These are phyloP conservation scores for Dendrocincla fuliginosa DNA, from an alignment of 2,797 vertebrate species.

Conservation along the genomic window DNA sequence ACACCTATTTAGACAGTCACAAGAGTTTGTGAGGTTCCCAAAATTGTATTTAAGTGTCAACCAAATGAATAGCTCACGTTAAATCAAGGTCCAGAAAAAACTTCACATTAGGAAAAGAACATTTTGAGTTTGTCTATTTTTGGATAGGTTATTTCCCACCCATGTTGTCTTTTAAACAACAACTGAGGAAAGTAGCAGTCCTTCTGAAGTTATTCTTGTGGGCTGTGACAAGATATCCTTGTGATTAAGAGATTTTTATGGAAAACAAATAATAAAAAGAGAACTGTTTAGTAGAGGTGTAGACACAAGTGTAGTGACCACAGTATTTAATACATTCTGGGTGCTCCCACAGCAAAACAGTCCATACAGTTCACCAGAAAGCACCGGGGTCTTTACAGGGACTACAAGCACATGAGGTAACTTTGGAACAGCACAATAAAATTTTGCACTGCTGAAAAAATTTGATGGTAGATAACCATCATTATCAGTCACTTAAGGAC, in stretches of 20 bases:
- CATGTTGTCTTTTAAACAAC: not conserved
- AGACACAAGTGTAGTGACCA: not conserved
- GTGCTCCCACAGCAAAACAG: not conserved
- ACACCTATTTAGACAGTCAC: not conserved
- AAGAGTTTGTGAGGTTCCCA: not conserved
- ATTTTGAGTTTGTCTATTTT: not conserved
- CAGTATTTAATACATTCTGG: not conserved
- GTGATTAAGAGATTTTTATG: not conserved
- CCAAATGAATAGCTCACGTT: not conserved
- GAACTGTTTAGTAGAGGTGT: not conserved
- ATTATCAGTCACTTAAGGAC: not conserved
- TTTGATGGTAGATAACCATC: not conserved
- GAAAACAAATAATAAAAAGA: not conserved
- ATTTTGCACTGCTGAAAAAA: not conserved
- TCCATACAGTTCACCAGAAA: not conserved
- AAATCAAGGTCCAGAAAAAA: not conserved
- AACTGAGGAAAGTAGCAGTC: not conserved
- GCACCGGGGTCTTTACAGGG: not conserved
- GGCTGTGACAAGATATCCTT: not conserved
- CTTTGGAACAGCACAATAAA: not conserved
- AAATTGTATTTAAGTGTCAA: not conserved
- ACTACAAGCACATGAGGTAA: not conserved
- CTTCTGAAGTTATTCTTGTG: not conserved
- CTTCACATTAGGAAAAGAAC: not conserved
- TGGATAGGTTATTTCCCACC: not conserved